These are phyloP conservation scores for Indicator maculatus DNA, from an alignment of 2,113 vertebrate species.

Conservation along the genomic window DNA sequence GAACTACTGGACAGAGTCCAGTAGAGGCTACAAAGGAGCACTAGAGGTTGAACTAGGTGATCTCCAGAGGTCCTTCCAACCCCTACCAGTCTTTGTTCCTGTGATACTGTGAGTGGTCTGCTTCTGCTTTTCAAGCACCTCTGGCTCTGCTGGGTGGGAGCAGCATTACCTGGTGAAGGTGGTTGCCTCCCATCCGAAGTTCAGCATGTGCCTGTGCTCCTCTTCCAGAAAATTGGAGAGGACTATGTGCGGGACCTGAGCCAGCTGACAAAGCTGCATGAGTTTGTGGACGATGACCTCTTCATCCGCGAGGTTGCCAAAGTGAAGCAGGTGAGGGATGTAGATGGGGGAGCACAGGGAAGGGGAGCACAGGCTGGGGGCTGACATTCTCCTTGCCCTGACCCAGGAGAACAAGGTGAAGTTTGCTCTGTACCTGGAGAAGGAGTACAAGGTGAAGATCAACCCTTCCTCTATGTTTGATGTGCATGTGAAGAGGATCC, in stretches of 20 bases:
- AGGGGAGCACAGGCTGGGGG: rapidly evolving
- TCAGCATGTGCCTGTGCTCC: background rate
- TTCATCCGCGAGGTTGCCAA: conserved; percentile 90
- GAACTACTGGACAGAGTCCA: too few species aligned
- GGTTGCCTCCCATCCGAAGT: rapidly evolving
- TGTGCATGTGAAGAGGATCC: conserved; percentile 96
- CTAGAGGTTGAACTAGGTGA: too few species aligned
- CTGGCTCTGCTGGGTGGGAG: background rate
- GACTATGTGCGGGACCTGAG: conserved; percentile 91
- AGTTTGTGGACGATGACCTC: conserved; percentile 78
- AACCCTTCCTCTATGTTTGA: conserved; percentile 95
- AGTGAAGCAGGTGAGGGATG: conserved; percentile 88
- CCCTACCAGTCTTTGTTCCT: too few species aligned
- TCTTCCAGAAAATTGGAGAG: conserved; percentile 88
- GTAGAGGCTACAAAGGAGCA: too few species aligned
- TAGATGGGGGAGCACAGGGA: rapidly evolving
- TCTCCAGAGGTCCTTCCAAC: too few species aligned
- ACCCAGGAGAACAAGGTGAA: conserved; percentile 94
- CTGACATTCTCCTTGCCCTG: background rate
- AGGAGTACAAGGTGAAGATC: conserved; percentile 89
- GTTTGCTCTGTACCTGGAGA: conserved; percentile 90
- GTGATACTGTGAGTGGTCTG: too few species aligned
- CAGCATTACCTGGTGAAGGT: rapidly evolving
- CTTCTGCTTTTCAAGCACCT: background rate
- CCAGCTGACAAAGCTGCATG: conserved; percentile 84